phyloP scores from a whole-genome alignment of 2,888 invertebrate species.

The Chelonus formosanus region DNA sequence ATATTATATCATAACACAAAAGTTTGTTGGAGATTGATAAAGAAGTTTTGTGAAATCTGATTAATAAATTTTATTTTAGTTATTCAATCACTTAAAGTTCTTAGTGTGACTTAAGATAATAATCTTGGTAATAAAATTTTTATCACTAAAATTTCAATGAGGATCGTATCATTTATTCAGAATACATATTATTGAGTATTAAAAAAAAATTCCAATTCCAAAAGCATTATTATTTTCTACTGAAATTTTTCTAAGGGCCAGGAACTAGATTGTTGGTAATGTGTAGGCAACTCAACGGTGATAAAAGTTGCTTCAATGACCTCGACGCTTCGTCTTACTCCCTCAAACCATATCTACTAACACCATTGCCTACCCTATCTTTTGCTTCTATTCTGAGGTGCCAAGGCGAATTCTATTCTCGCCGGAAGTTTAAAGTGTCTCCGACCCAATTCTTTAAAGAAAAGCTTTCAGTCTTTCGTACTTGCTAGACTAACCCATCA shows the following conservation, averaged over 20 bases:
- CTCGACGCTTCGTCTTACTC: slow-evolving; percentile 20
- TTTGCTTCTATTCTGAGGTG: slow-evolving; percentile 11
- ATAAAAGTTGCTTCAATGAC: slow-evolving; percentile 33
- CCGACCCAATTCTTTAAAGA: slow-evolving; percentile 40
- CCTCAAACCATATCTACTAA: slow-evolving; percentile 23
- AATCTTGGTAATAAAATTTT: no score
- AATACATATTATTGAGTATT: no score
- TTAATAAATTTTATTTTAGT: no score
- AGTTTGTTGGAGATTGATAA: no score
- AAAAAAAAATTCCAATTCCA: neutral
- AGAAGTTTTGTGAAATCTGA: no score
- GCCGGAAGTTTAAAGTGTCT: slow-evolving; percentile 38
- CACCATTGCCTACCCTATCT: slow-evolving; percentile 18
- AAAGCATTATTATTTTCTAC: slow-evolving; percentile 12
- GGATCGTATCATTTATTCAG: no score
- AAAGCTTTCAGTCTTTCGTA: slow-evolving; percentile 38
- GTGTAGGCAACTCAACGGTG: slow-evolving; percentile 29
- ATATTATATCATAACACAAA: no score
- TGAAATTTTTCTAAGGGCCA: no score
- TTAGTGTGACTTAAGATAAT: no score
- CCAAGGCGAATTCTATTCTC: slow-evolving; percentile 22
- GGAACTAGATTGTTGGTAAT: no score
- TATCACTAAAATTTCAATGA: no score
- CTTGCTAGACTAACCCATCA: slow-evolving; percentile 3
- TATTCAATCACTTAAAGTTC: no score